These are phyloP conservation scores for Lycia hirtaria DNA, from an alignment of 2,888 invertebrate species.

Conservation along the genomic window DNA sequence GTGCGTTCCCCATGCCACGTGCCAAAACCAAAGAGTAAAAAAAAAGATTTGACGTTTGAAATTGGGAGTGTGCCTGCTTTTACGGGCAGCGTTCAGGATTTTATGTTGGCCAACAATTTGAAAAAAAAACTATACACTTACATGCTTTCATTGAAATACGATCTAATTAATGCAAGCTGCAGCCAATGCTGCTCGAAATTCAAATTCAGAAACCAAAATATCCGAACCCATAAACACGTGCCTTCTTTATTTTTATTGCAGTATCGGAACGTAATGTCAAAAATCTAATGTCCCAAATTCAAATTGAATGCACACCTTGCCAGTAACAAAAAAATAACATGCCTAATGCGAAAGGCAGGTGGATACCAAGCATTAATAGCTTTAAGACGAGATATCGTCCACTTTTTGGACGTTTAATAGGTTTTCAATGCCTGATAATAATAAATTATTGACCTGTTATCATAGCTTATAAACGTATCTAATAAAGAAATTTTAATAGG, in stretches of 20 bases:
- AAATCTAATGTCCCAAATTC: conserved; percentile 62
- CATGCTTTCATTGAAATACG: conserved; percentile 1
- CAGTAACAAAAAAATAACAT: conserved; percentile 53
- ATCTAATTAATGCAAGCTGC: conserved; percentile 16
- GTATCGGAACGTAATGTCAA: conserved; percentile 21
- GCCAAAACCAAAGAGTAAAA: not conserved
- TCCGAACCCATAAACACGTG: conserved; percentile 10
- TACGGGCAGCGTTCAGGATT: not conserved
- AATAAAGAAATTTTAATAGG: no score
- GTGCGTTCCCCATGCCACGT: not conserved
- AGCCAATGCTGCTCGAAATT: conserved; percentile 1
- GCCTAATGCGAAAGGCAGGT: conserved; percentile 71
- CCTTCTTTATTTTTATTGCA: conserved; percentile 7
- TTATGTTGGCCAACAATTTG: not conserved
- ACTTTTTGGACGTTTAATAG: conserved; percentile 35
- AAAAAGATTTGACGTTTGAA: not conserved
- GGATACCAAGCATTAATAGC: conserved; percentile 48
- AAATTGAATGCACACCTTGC: conserved; percentile 68
- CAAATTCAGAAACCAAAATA: not conserved
- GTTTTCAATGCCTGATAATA: conserved; percentile 18
- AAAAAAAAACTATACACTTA: not conserved
- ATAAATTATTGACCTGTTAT: conserved; percentile 24
- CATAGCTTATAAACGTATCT: not conserved
- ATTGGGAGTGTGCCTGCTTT: not conserved
- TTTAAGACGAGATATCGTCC: conserved; percentile 39